These are phyloP conservation scores for Puma concolor DNA, from an alignment of 2,113 vertebrate species.

Conservation along the genomic window DNA sequence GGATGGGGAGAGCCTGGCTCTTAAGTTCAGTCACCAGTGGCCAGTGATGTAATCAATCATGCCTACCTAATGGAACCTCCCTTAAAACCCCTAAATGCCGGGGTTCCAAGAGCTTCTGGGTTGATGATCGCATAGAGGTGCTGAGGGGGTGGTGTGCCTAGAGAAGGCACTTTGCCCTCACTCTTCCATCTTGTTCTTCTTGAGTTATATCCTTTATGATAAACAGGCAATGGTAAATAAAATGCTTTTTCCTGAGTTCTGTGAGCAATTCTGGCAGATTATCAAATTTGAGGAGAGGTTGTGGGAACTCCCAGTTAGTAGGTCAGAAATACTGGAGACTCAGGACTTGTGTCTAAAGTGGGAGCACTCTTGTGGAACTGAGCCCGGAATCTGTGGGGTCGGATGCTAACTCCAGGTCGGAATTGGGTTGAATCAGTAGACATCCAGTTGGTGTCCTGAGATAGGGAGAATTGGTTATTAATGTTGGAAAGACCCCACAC, in stretches of 20 bases:
- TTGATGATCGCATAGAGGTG: neutral
- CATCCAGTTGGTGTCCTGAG: neutral
- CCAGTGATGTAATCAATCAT: neutral
- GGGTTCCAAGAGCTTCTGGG: neutral
- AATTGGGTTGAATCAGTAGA: neutral
- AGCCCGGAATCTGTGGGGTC: neutral
- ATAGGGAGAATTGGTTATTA: neutral
- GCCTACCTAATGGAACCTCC: neutral
- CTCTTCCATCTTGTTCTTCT: neutral
- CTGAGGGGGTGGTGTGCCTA: neutral
- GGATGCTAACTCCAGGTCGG: neutral
- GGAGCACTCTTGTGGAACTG: neutral
- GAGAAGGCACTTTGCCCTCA: neutral
- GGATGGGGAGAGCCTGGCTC: neutral
- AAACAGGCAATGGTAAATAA: neutral
- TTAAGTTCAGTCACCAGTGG: neutral
- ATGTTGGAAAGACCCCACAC: neutral
- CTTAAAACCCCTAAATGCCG: neutral
- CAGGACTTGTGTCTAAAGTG: neutral
- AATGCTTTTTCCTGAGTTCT: neutral
- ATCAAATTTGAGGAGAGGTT: neutral
- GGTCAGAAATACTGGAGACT: neutral
- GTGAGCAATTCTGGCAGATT: neutral
- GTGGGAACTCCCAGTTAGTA: neutral
- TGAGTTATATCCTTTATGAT: neutral